Conservation (phyloP, 2,888 invertebrate species). For the Dione juno region DNA sequence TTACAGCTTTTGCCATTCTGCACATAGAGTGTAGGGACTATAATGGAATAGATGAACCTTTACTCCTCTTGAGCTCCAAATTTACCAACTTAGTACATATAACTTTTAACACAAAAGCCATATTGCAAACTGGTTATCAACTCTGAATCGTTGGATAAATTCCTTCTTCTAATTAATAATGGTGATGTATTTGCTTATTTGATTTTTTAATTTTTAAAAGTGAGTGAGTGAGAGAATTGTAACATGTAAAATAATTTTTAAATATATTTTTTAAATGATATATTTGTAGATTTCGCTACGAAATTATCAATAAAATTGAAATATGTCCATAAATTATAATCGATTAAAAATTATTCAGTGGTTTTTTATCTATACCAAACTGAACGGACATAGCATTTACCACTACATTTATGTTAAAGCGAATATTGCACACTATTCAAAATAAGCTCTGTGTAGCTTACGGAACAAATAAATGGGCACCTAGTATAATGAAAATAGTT, state of each 20-base stretch:
- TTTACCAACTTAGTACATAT: neutral
- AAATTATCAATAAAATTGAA: no score
- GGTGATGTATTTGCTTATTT: neutral
- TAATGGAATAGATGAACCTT: constrained; percentile 3
- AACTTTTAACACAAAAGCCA: constrained; percentile 1
- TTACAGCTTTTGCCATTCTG: constrained; percentile 19
- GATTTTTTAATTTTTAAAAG: neutral
- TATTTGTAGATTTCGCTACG: no score
- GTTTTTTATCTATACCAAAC: neutral
- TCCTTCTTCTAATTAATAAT: neutral
- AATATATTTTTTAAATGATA: neutral
- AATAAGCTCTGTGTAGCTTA: constrained; percentile 50
- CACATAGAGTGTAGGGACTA: constrained; percentile 20
- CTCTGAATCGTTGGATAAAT: neutral
- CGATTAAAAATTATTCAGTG: neutral
- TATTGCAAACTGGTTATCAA: neutral
- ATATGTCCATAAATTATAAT: neutral
- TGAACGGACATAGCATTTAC: constrained; percentile 13
- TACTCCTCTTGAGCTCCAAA: neutral
- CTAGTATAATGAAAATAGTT: constrained; percentile 65
- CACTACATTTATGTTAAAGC: constrained; percentile 20
- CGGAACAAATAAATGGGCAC: constrained; percentile 53
- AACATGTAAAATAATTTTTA: neutral
- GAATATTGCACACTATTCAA: constrained; percentile 49
- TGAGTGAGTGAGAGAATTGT: no score